phyloP scores from a whole-genome alignment of 2,797 vertebrate species.

The Spondyliosoma cantharus region DNA sequence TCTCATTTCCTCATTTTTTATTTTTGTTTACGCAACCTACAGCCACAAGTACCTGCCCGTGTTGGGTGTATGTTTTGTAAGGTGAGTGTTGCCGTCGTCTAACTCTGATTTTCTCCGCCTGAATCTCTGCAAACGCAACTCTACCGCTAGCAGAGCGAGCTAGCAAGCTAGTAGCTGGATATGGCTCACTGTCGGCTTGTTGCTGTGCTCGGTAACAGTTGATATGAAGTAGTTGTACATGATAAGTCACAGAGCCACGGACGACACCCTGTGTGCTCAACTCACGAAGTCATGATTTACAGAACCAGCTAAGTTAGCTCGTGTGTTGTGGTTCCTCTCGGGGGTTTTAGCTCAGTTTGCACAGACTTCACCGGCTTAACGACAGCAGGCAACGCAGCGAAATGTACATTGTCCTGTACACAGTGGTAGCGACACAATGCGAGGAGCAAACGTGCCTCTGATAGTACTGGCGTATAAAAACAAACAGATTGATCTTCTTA shows the following conservation, averaged over 20 bases:
- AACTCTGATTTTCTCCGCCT: not conserved
- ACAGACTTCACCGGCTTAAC: conserved; percentile 19
- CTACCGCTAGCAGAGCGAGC: conserved; percentile 46
- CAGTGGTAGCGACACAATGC: not conserved
- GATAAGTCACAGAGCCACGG: not conserved
- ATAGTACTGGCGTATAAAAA: not conserved
- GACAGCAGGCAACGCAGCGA: not conserved
- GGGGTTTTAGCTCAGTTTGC: not conserved
- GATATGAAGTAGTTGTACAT: not conserved
- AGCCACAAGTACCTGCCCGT: conserved; percentile 25
- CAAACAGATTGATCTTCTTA: not conserved
- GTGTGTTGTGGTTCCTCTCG: not conserved
- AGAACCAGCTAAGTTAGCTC: not conserved
- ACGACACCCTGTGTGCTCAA: not conserved
- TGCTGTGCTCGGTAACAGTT: not conserved
- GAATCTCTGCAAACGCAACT: conserved; percentile 21
- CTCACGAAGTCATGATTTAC: not conserved
- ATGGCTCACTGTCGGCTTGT: conserved; percentile 5
- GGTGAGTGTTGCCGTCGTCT: conserved; percentile 69
- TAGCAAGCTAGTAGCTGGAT: conserved; percentile 55
- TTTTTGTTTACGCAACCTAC: conserved; percentile 40
- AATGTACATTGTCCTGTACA: not conserved
- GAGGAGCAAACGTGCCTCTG: not conserved
- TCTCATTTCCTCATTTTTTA: conserved; percentile 60
- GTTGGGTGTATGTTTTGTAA: conserved; percentile 52